Percentiles rank a stretch among this genome's conserved stretches.
Conservation (phyloP, 2,797 vertebrate genomes). For the Lepilemur septentrionalis region DNA sequence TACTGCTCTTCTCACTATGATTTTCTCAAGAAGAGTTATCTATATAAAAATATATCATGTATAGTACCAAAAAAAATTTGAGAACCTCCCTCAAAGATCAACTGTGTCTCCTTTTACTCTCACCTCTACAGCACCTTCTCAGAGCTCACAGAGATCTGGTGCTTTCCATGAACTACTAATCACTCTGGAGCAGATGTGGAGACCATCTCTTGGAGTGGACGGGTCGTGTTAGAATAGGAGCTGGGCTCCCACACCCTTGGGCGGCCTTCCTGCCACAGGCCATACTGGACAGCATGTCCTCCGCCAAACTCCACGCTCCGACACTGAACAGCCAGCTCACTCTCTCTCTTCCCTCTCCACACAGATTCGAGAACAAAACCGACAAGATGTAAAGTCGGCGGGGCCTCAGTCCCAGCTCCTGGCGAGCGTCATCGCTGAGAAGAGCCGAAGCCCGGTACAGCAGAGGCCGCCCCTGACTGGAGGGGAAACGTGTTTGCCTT, state of each 20-base stretch:
- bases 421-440: conserved; percentile 92
- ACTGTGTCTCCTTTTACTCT: not conserved
- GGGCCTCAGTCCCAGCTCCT: conserved; percentile 97
- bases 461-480: conserved; percentile 33
- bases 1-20: not conserved
- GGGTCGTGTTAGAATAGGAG: not conserved
- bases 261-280: not conserved
- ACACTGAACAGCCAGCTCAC: not conserved
- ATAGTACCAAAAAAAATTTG: not conserved
- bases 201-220: not conserved
- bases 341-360: not conserved
- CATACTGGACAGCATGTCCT: not conserved
- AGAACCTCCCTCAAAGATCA: not conserved
- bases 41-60: not conserved
- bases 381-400: conserved; percentile 96
- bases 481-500: conserved; percentile 38
- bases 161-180: not conserved
- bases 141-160: not conserved
- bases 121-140: not conserved
- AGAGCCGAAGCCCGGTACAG: conserved; percentile 90
- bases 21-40: not conserved
- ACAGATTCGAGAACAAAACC: conserved; percentile 97
- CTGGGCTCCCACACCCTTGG: too few relatives aligned
- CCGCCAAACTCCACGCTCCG: not conserved
- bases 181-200: not conserved